Percentiles rank a stretch among this genome's conserved stretches.
phyloP scores from a whole-genome alignment of 2,113 vertebrate genomes.

The Cebus imitator region DNA sequence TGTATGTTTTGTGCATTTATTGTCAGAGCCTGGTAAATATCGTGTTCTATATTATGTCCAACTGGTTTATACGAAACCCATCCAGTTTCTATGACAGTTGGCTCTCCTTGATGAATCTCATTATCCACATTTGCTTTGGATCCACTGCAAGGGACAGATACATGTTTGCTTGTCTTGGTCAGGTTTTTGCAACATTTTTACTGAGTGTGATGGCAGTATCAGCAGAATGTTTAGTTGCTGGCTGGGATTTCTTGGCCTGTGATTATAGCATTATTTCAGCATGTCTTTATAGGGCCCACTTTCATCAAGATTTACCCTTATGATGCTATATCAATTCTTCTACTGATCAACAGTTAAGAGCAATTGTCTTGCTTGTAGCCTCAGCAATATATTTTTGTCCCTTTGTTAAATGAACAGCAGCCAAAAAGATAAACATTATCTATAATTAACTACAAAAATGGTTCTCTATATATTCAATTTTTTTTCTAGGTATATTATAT shows the following conservation, averaged over 20 bases:
- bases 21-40: not conserved
- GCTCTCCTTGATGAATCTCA: not conserved
- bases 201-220: not conserved
- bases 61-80: not conserved
- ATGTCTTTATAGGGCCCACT: not conserved
- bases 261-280: not conserved
- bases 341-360: not conserved
- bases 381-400: slow-evolving; percentile 27
- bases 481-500: not conserved
- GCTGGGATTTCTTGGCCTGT: slow-evolving; percentile 17
- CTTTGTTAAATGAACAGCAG: slow-evolving; percentile 29
- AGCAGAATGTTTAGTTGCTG: not conserved
- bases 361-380: not conserved
- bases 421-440: not conserved
- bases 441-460: not conserved
- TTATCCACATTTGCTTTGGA: not conserved
- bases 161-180: not conserved
- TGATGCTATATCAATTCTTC: not conserved
- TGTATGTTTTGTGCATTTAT: not conserved
- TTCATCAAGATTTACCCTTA: slow-evolving; percentile 27
- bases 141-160: not conserved
- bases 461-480: not conserved
- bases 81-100: not conserved
- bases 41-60: not conserved
- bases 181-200: slow-evolving; percentile 24